Evolutionary conservation across 1,140 invertebrate species (phyloP).

Genomic region (Dendrolimus punctatus): DNA sequence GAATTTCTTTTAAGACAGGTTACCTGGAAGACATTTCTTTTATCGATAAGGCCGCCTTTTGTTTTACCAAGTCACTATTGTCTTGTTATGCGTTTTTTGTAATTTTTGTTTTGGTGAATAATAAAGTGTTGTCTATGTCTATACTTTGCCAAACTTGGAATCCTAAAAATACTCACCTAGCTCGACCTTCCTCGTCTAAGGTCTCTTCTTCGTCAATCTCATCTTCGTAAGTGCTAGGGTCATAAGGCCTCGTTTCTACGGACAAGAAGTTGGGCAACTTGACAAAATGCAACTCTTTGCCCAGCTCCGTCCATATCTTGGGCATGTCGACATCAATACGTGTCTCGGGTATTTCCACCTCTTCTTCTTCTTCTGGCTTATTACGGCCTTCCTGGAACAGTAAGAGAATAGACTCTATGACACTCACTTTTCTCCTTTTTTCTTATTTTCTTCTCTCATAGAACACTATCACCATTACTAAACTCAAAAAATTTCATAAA

Average conservation of each 20-base stretch:
- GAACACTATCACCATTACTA: too few relatives aligned
- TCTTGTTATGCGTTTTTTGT: too few relatives aligned
- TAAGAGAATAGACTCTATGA: too few relatives aligned
- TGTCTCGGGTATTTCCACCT: conserved; percentile 89
- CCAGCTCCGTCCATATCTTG: conserved; percentile 93
- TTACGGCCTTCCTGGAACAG: conserved; percentile 37
- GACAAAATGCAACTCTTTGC: conserved; percentile 94
- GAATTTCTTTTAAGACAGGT: too few relatives aligned
- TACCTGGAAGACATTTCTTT: too few relatives aligned
- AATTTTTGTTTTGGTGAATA: too few relatives aligned
- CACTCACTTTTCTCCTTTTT: too few relatives aligned
- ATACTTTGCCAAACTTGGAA: too few relatives aligned
- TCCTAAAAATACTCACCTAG: conserved; percentile 70
- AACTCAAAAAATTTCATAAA: neutral
- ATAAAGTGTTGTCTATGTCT: too few relatives aligned
- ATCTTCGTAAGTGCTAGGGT: conserved; percentile 96
- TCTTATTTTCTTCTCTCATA: too few relatives aligned
- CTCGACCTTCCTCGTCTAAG: conserved; percentile 96
- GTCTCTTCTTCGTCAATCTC: conserved; percentile 99
- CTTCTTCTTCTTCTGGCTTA: conserved; percentile 80
- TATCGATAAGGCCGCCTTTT: too few relatives aligned
- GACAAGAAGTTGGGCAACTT: conserved; percentile 95
- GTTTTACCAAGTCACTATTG: too few relatives aligned
- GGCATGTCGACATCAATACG: conserved; percentile 97
- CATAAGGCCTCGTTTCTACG: conserved; percentile 94